Evolutionary conservation across 64 coral and sea anemone species (phyloP), one percentile per base, ranked within the genome.

Genomic region (Montipora efflorescens): DNA sequence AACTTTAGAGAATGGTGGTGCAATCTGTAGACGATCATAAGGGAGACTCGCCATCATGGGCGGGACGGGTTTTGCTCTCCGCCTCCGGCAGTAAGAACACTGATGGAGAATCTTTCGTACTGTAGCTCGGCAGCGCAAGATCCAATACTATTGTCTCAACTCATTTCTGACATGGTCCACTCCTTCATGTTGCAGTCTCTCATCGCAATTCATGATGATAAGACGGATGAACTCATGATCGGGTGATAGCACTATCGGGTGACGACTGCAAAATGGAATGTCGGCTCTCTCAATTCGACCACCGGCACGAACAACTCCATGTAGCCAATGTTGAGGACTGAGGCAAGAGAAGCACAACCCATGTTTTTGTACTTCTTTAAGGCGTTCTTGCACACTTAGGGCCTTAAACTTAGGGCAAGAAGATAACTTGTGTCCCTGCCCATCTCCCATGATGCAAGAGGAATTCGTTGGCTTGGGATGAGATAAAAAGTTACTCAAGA

Each of bases 271-370:
- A 66, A 44, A 70, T 86, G 64, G 6, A 70, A 86, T 70, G 4
- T 62, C 25, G 62, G 82, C 82, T 68, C 59, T 86, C 15, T 86
- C 82, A 86, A 86, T 86, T 46, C 82, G 53, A 48, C 82, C 82
- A 67, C 82, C 61, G 5, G 13, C 82, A 58, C 58, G 81, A 67
- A 84, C 13, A 2, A 84, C 69, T 64, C 64, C 52, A 46, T 84
- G 11, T 43, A 59, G 52, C 68, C 87, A 89, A 62, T 89, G 87
- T 10, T 53, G 14, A 20, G 23, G 4, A 10, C 48, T 15, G 5
- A 84, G 58, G 64, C 81, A 67, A 66, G 2, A 84, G 19, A 84
- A 84, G n/a, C 71, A 89, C 25, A 77, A 2, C 15, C 25, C 21
- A 76, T 77, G 87, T 61, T 89, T 61, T 23, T 89, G 68, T 9